Base-by-base conservation (phyloP, 2,113 vertebrate species). In the Pipa parva region DNA sequence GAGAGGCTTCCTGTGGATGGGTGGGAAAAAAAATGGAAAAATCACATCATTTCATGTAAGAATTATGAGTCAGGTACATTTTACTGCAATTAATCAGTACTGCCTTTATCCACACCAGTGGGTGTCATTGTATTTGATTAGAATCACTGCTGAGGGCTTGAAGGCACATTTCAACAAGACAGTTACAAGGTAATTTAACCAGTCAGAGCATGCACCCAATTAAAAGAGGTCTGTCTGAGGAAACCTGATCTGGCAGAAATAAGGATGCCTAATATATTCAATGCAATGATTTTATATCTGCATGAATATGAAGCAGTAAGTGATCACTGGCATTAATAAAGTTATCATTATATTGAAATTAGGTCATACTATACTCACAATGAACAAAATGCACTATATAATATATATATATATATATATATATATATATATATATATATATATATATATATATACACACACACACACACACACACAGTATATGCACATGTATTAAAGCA, bases 31-130 rank as follows among this genome's bases (percentile, higher is more conserved):
- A 54, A 21, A 15, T 48, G 48, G 42, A 60, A 70, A 54, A 21
- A 15, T 48, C 57, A 45, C 66, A 70, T 61, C 76, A 77, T 50
- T 60, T 66, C 51, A 61, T 26, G 29, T 59, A 74, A 55, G 29
- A 75, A 49, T 78, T 74, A 61, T 61, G 20, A 71, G 66, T 63
- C 26, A 76, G 63, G 58, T 45, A 68, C 69, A 58, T 48, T 68
- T 66, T 61, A 63, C 48, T 59, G 58, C 17, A 82, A 76, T 31
- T 60, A 59, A 75, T 75, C 59, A 71, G 60, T 5, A 63, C 76
- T 78, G 64, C 67, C 58, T 77, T 73, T 49, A 59, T 56, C 12
- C 60, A 74, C 36, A 77, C 9, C 0, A 61, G 62, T 26, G 29
- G 39, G 48, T 77, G 62, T 63, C 60, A 49, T 42, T 62, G 51